Evolutionary conservation across 2,113 vertebrate species (phyloP), one percentile per base, ranked within the genome.

Genomic region (Gorsachius goisagi): DNA sequence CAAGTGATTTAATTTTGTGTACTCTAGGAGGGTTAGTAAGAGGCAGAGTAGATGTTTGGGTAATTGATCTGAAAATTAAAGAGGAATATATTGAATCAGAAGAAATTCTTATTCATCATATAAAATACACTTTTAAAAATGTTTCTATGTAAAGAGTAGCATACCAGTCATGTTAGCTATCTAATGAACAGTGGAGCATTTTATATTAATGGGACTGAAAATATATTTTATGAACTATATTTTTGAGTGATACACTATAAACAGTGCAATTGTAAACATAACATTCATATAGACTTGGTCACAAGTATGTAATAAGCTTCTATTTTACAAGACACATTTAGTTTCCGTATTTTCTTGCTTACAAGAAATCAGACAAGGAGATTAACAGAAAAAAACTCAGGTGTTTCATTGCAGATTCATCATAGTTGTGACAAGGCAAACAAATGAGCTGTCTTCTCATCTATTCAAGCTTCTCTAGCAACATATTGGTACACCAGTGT

Each of bases 21-120:
- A n/a, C 26, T 44, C 11, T 77, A 44, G 39, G 16, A 64, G 5
- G 8, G 14, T 76, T 88, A 49, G 64, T 88, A 80, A 50, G 63
- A 92, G 32, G 13, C 33, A 69, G 44, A 53, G 37, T 66, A 80
- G 59, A 16, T 67, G 28, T 67, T 19, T 45, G 50, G 33, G 47
- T 77, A 73, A 66, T 53, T 73, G 73, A 77, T 84, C 41, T 81
- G 72, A 88, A 93, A 95, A 86, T 74, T 80, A 77, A 69, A 91
- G 39, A 62, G 0, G 2, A 92, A 17, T 64, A 12, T 89, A 55
- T 79, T 69, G 11, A 6, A 79, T 86, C 59, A 52, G 52, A 92
- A 88, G 45, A 89, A 79, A 91, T 73, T 75, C 18, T 56, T 89
- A 21, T 79, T 78, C 75, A 58, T 58, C 22, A 30, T 80, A 9